Evolutionary conservation across 2,888 invertebrate species (phyloP).

Genomic region (Idaea dimidiata): DNA sequence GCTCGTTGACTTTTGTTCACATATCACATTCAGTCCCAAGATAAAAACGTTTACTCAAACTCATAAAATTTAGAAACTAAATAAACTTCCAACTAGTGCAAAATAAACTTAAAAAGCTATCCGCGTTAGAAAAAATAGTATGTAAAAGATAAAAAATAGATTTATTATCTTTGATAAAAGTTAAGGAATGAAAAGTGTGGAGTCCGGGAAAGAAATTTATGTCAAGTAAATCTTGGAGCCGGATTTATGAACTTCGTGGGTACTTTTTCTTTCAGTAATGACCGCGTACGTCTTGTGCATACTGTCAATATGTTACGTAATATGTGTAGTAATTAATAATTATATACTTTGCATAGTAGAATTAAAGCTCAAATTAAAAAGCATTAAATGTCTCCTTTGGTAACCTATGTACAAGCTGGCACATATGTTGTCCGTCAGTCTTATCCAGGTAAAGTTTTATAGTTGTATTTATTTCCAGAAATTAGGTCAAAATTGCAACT

Average conservation of each 20-base stretch:
- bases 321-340: no score
- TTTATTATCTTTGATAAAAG: slow-evolving; percentile 33
- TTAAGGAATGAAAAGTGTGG: slow-evolving; percentile 29
- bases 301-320: no score
- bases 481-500: slow-evolving; percentile 5
- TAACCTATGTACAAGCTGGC: no score
- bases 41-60: not conserved
- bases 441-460: no score
- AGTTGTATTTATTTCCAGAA: no score
- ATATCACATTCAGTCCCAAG: not conserved
- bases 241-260: slow-evolving; percentile 19
- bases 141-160: slow-evolving; percentile 30
- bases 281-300: no score
- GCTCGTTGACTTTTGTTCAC: not conserved
- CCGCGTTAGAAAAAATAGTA: slow-evolving; percentile 23
- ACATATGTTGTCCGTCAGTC: no score
- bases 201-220: slow-evolving; percentile 30
- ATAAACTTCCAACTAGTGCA: slow-evolving; percentile 4
- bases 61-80: slow-evolving; percentile 2
- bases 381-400: no score
- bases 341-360: no score
- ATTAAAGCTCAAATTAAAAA: no score
- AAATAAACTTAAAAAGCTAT: slow-evolving; percentile 13
- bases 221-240: slow-evolving; percentile 31
- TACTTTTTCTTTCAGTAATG: not conserved